Evolutionary conservation across 2,888 invertebrate genomes (phyloP), one percentile per base, ranked within the genome.

Genomic region (Sarcophaga carnaria): DNA sequence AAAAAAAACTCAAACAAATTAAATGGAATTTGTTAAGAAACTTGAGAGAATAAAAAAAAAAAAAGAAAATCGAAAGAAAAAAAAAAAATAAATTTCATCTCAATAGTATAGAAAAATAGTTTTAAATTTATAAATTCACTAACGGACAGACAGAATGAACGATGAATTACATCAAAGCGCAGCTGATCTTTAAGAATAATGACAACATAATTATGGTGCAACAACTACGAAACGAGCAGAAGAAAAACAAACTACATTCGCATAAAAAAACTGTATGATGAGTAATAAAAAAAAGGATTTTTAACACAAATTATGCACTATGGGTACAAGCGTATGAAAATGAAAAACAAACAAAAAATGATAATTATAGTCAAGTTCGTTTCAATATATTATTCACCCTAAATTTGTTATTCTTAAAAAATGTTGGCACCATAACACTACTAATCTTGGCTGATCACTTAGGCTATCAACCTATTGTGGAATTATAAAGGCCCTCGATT

Each of bases 161-260:
- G 74, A 72, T 62, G 62, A 71, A 77, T 66, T 71, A 11, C 14
- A 80, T 22, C 20, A 83, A 77, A 79, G 66, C 84, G 81, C 87
- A 84, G 84, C 84, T 79, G 79, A 87, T 84, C 81, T 71, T 76
- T 63, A 72, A 67, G 67, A 70, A 62, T 75, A 79, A 80, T 84
- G 80, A 87, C 83, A 87, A 81, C 83, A 87, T 81, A 81, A 83
- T 83, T 87, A 87, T 70, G 78, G 80, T 64, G 45, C 62, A 47
- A 71, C 12, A n/a, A 76, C 17, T 54, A 20, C 69, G 17, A 75
- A 81, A 66, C 12, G 4, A 54, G 12, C 49, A 80, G 22, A 59
- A 66, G 12, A 12, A 45, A 74, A 59, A 64, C 47, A 62, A 72
- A 80, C 75, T 47, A 70, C 49, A 80, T 12, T 14, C 54, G 17